Conservation (phyloP, 1,140 invertebrate species). For the Drosophila tropicalis region DNA sequence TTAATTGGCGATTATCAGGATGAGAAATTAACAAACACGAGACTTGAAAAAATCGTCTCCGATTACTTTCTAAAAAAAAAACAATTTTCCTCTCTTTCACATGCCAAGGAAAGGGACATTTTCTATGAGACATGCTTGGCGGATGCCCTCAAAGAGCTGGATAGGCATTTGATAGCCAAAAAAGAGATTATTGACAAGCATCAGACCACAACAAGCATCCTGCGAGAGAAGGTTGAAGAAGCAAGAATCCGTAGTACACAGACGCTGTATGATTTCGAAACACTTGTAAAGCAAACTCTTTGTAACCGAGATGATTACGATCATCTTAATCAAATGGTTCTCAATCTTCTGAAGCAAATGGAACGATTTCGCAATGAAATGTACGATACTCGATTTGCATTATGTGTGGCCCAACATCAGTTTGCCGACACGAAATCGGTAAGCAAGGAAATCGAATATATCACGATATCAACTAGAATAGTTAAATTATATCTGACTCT, state of each 20-base stretch:
- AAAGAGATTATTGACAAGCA: neutral
- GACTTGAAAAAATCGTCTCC: neutral
- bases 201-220: neutral
- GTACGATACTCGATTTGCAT: slow-evolving; percentile 1
- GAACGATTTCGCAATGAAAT: slow-evolving; percentile 22
- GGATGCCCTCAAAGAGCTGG: slow-evolving; percentile 12
- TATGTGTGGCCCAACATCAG: slow-evolving; percentile 32
- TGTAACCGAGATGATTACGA: slow-evolving; percentile 1
- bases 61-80: slow-evolving; percentile 31
- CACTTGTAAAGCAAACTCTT: slow-evolving; percentile 6
- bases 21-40: accelerated
- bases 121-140: slow-evolving; percentile 4
- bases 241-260: neutral
- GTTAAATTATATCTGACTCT: neutral
- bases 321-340: neutral
- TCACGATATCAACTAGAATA: no score
- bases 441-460: neutral
- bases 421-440: slow-evolving; percentile 25
- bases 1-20: neutral
- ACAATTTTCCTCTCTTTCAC: neutral
- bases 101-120: accelerated
- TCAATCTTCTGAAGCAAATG: slow-evolving; percentile 14
- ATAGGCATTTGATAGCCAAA: slow-evolving; percentile 10
- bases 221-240: neutral
- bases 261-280: neutral